phyloP scores from a whole-genome alignment of 2,113 vertebrate species.

The Phasianus colchicus region DNA sequence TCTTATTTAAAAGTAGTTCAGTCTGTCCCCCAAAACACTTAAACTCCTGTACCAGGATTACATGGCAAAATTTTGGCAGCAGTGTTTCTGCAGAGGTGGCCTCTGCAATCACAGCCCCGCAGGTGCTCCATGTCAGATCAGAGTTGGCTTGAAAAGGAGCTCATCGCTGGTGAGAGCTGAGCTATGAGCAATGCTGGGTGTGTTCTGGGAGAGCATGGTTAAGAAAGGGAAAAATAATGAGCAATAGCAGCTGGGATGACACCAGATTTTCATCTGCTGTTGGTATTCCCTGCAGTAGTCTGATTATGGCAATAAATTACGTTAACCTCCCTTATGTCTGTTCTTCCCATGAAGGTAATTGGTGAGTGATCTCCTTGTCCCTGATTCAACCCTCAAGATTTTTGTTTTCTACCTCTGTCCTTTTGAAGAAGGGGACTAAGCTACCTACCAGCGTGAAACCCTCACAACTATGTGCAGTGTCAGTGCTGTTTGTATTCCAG shows the following conservation, averaged over 20 bases:
- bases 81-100: background rate
- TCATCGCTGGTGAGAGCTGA: too few species aligned
- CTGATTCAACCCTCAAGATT: too few species aligned
- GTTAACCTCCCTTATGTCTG: too few species aligned
- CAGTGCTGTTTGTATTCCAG: background rate
- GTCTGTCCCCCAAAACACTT: background rate
- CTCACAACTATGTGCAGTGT: background rate
- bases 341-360: too few species aligned
- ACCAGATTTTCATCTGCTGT: background rate
- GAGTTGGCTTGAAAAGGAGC: too few species aligned
- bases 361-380: too few species aligned
- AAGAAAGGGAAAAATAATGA: background rate
- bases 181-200: too few species aligned
- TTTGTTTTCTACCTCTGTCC: background rate
- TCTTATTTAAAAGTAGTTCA: background rate
- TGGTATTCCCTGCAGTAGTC: background rate
- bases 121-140: too few species aligned
- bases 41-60: background rate
- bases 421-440: background rate
- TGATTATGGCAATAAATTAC: background rate
- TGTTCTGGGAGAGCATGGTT: background rate
- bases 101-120: background rate
- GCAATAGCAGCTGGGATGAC: background rate
- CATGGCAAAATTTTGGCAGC: background rate
- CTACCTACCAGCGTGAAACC: background rate